These are phyloP conservation scores for Palloptera scutellata DNA, from an alignment of 2,888 invertebrate genomes.

Conservation along the genomic window DNA sequence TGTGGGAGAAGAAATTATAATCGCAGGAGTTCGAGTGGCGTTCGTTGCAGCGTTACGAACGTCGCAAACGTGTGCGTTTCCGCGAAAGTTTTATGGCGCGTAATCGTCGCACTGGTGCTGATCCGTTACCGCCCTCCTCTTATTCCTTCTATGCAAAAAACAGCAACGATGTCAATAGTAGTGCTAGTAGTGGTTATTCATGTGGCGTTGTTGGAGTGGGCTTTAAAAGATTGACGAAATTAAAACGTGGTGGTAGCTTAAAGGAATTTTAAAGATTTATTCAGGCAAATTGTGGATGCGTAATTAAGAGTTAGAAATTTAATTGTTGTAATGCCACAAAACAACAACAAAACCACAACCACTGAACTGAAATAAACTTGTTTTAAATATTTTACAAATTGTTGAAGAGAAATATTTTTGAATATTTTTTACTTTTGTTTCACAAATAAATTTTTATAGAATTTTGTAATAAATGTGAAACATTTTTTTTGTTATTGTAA, in stretches of 20 bases:
- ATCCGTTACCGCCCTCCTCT: constrained; percentile 21
- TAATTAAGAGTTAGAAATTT: constrained; percentile 4
- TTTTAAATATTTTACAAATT: too few relatives aligned
- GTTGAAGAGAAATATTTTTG: too few relatives aligned
- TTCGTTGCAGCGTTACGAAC: constrained; percentile 37
- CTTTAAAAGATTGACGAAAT: constrained; percentile 51
- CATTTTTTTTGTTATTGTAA: too few relatives aligned
- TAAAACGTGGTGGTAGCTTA: constrained; percentile 56
- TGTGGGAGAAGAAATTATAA: constrained; percentile 89
- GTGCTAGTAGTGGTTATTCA: constrained; percentile 21
- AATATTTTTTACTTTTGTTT: too few relatives aligned
- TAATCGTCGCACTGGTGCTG: constrained; percentile 40
- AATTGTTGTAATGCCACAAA: constrained; percentile 13
- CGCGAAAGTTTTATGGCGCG: constrained; percentile 48
- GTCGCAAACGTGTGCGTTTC: constrained; percentile 54
- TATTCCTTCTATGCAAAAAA: not conserved
- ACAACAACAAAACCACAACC: not conserved
- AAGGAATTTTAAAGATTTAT: constrained; percentile 49
- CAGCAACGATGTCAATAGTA: constrained; percentile 15
- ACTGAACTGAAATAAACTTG: too few relatives aligned
- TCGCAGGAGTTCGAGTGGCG: constrained; percentile 57
- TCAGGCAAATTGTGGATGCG: too few relatives aligned
- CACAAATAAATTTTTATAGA: too few relatives aligned
- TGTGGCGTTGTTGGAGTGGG: constrained; percentile 40
- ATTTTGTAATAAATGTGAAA: too few relatives aligned